A percentile compares a stretch with the other conserved stretches of the same genome.
Evolutionary conservation across 2,888 invertebrate genomes (phyloP).

Genomic region (Diarsia dahlii): DNA sequence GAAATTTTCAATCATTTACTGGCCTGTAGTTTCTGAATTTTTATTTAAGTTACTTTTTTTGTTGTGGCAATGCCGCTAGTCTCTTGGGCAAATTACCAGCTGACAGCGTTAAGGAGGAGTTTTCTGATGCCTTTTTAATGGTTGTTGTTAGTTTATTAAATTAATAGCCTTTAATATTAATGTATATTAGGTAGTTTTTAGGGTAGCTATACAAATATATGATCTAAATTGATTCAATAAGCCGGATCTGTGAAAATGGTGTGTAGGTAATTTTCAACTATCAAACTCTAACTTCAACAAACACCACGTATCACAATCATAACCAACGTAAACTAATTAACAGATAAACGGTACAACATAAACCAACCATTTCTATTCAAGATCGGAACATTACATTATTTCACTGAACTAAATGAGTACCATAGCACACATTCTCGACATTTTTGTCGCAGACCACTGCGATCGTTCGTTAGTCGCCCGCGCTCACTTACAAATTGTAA

Average conservation of each 20-base stretch:
- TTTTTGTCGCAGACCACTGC: constrained; percentile 56
- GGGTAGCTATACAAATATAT: no score
- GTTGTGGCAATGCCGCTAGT: no score
- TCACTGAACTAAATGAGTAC: constrained; percentile 58
- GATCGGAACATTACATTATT: constrained; percentile 59
- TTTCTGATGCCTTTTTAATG: no score
- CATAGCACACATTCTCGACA: constrained; percentile 61
- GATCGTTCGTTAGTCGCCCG: constrained; percentile 65
- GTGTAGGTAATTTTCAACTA: neutral
- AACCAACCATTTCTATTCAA: constrained; percentile 57
- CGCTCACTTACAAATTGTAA: constrained; percentile 77
- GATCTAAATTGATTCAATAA: neutral
- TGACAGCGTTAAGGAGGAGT: no score
- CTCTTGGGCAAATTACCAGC: no score
- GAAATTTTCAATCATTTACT: no score
- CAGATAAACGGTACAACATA: constrained; percentile 40
- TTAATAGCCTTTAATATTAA: no score
- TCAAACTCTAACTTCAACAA: neutral
- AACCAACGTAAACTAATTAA: constrained; percentile 43
- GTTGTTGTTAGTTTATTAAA: no score
- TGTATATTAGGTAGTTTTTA: neutral
- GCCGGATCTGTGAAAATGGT: neutral
- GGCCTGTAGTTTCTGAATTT: neutral
- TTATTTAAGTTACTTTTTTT: neutral
- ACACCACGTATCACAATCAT: constrained; percentile 7